phyloP scores from a whole-genome alignment of 2,797 vertebrate species.

The Luscinia megarhynchos region DNA sequence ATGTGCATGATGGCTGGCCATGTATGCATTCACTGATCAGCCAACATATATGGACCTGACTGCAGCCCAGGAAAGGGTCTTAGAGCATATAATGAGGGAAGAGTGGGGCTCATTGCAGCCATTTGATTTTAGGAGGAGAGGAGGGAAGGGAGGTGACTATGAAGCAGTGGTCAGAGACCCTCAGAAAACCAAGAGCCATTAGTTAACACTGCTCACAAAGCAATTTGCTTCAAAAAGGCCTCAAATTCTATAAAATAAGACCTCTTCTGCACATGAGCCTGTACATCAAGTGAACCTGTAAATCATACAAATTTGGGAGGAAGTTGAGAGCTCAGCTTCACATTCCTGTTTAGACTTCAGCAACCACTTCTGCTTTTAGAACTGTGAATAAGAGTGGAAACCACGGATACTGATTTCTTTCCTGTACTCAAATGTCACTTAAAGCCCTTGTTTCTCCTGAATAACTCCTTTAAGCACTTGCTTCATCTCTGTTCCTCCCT shows the following conservation, averaged over 20 bases:
- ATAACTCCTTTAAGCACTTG: neutral
- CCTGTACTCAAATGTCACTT: neutral
- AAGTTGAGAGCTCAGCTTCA: slow-evolving; percentile 14
- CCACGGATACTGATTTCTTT: neutral
- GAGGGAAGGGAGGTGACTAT: neutral
- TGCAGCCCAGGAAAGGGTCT: neutral
- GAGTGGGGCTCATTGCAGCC: neutral
- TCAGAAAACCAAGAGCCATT: neutral
- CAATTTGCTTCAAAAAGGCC: neutral
- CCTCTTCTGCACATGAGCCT: neutral
- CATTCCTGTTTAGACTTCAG: slow-evolving; percentile 41
- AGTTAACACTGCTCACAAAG: neutral
- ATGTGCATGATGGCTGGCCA: neutral
- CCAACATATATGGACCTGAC: neutral
- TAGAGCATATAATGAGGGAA: neutral
- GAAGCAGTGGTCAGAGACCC: neutral
- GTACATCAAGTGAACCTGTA: neutral
- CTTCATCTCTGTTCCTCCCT: neutral
- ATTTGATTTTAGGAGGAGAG: neutral
- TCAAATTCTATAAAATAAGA: neutral
- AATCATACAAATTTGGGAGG: neutral
- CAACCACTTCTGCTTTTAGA: slow-evolving; percentile 58
- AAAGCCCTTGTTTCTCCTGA: slow-evolving; percentile 6
- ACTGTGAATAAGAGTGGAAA: neutral
- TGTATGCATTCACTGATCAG: neutral